phyloP scores from a whole-genome alignment of 2,888 invertebrate species.

The Anaspis maculata region DNA sequence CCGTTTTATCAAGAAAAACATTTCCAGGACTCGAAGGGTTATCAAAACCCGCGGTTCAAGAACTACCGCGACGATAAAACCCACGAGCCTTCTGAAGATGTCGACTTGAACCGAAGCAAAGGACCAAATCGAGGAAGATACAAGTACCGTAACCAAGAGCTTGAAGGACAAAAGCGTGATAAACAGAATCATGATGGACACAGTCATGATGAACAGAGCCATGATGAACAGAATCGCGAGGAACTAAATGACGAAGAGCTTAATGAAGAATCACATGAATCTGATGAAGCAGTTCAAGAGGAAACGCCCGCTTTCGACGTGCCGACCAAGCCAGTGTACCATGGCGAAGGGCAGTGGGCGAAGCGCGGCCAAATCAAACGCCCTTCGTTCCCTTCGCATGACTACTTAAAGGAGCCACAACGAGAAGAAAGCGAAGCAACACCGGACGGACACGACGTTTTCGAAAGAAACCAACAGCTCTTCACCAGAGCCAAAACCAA shows the following conservation, averaged over 20 bases:
- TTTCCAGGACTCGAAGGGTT: no score
- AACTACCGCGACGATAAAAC: conserved; percentile 26
- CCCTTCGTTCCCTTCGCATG: conserved; percentile 23
- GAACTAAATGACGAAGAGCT: background rate
- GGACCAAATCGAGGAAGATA: no score
- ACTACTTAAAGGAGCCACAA: conserved; percentile 16
- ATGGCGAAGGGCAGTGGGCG: conserved; percentile 38
- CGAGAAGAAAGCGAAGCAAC: conserved; percentile 34
- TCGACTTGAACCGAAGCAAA: no score
- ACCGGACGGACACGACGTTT: conserved; percentile 51
- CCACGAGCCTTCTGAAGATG: no score
- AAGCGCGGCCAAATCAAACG: conserved; percentile 31
- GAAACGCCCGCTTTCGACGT: conserved; percentile 21
- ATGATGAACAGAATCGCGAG: conserved; percentile 14
- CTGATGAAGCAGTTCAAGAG: conserved; percentile 26
- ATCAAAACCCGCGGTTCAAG: no score
- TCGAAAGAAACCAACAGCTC: conserved; percentile 44
- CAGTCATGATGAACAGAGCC: conserved; percentile 11
- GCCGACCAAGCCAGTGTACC: conserved; percentile 37
- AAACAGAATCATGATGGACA: no score
- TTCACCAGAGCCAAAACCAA: conserved; percentile 30
- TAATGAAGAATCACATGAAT: conserved; percentile 11
- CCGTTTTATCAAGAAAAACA: no score
- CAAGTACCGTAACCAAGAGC: no score
- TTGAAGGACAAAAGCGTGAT: no score